Conservation (phyloP, 2,113 vertebrate genomes). For the Hypocryptadius cinnamomeus region DNA sequence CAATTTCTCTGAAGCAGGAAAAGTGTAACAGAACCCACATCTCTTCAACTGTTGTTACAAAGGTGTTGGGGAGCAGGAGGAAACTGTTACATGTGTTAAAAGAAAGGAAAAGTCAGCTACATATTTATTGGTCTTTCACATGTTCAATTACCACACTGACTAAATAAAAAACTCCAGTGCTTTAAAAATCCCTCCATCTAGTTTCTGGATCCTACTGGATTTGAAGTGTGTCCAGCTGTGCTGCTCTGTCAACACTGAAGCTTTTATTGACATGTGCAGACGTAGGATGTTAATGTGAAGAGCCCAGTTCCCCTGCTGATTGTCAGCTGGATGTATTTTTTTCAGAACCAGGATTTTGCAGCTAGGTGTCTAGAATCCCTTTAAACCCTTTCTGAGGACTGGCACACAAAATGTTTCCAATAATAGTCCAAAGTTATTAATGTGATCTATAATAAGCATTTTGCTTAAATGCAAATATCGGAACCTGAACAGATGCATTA, state of each 20-base stretch:
- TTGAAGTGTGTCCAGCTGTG: not conserved
- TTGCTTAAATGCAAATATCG: not conserved
- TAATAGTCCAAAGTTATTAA: not conserved
- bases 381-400: not conserved
- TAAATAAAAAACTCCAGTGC: not conserved
- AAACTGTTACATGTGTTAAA: not conserved
- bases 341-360: not conserved
- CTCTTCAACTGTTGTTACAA: not conserved
- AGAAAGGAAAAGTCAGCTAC: not conserved
- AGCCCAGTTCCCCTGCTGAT: not conserved
- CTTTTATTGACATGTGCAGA: not conserved
- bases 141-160: not conserved
- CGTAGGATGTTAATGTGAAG: not conserved
- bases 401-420: not conserved
- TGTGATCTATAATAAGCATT: not conserved
- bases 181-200: not conserved
- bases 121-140: not conserved
- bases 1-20: not conserved
- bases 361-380: not conserved
- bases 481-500: not conserved
- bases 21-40: not conserved
- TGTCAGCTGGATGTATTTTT: not conserved
- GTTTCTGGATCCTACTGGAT: not conserved
- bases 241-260: not conserved
- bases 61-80: not conserved